These are phyloP conservation scores for Ammodytes dubius DNA, from an alignment of 2,113 vertebrate genomes.

Conservation along the genomic window DNA sequence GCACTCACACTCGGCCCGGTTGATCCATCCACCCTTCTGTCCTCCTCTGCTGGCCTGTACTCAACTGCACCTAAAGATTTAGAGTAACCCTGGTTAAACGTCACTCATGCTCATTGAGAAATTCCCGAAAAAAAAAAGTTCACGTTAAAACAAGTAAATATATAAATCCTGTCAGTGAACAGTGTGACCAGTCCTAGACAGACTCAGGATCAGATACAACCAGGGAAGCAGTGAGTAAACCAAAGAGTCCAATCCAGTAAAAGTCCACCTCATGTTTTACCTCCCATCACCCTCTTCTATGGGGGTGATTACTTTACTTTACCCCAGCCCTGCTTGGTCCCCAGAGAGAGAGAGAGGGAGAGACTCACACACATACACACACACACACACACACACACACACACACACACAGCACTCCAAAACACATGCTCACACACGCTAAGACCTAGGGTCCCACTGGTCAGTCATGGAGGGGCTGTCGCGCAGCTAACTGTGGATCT, in stretches of 20 bases:
- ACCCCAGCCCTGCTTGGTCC: slow-evolving; percentile 64
- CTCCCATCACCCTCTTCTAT: slow-evolving; percentile 47
- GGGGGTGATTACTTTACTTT: slow-evolving; percentile 75
- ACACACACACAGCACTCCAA: slow-evolving; percentile 31
- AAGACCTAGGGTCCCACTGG: slow-evolving; percentile 36
- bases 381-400: too few relatives aligned
- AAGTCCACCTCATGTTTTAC: slow-evolving; percentile 74
- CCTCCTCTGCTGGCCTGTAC: too few relatives aligned
- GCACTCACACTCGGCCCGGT: too few relatives aligned
- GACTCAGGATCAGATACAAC: neutral
- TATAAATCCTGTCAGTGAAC: neutral
- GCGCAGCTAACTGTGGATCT: slow-evolving; percentile 33
- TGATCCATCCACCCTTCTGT: too few relatives aligned
- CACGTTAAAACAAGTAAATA: neutral
- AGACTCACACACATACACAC: too few relatives aligned
- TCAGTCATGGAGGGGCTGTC: slow-evolving; percentile 46
- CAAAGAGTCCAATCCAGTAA: slow-evolving; percentile 24
- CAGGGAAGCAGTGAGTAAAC: neutral
- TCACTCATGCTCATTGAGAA: neutral
- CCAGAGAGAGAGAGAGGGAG: slow-evolving; percentile 27
- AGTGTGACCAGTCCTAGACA: neutral
- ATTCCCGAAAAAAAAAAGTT: neutral
- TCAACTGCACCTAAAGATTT: too few relatives aligned
- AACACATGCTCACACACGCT: slow-evolving; percentile 34
- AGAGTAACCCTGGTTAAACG: too few relatives aligned